Evolutionary conservation across 2,888 invertebrate species (phyloP), one percentile per base, ranked within the genome.

Genomic region (Acleris laterana): DNA sequence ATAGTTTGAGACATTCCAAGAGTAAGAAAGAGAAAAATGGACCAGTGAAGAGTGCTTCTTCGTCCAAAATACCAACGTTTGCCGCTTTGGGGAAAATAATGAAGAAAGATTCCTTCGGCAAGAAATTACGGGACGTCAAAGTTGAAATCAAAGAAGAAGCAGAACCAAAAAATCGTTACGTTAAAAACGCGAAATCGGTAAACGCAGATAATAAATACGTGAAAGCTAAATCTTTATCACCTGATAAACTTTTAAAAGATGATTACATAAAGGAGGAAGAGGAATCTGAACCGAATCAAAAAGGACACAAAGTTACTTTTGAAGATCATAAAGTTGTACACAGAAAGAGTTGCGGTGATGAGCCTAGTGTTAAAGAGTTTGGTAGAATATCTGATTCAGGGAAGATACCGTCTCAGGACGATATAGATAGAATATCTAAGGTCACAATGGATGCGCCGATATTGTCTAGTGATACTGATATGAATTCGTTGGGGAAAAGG

Each of bases 371-470:
- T 1, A 85, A 83, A 65, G 91, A 91, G 0, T 82, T 85, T 44
- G 75, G 79, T 22, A 88, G 84, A 76, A 90, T 91, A 16, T 78
- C 87, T 0, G 93, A 92, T 72, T 81, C 82, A 1, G 84, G 83
- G 0, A 92, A 90, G 60, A 93, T 95, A 16, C 96, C 96, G 0
- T 96, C 96, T n/a, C 96, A 96, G 81, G 97, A 97, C 77, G 97
- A 97, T 80, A 96, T 97, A 67, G 97, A 97, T 83, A 94, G 97
- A 74, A 97, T 98, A 80, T 96, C 96, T n/a, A 96, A 96, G 84
- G 96, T 97, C n/a, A 97, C 97, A 0, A 95, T 95, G 17, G 96
- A 96, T 81, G 96, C 97, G 1, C 97, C 97, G 4, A 95, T 97
- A 67, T 90, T 96, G 64, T 94, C 95, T 5, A 95, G 94, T 62